Conservation (phyloP, 2,113 vertebrate species). For the Microcebus tavaratra region DNA sequence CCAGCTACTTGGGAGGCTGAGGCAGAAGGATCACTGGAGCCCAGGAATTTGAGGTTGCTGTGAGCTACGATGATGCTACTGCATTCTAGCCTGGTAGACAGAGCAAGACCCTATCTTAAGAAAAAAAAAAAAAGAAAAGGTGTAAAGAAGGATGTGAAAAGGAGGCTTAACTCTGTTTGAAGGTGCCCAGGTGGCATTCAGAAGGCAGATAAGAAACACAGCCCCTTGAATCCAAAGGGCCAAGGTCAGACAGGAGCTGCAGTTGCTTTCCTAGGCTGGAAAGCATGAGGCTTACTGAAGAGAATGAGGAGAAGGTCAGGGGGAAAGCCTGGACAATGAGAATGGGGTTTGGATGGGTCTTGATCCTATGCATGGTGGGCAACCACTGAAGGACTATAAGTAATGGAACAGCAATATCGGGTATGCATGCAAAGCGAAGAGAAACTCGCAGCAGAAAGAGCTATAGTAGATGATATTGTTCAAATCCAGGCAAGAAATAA, state of each 20-base stretch:
- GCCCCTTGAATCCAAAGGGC: background rate
- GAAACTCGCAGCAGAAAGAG: constrained; percentile 11
- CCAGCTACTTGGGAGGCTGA: no score
- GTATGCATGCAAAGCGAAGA: background rate
- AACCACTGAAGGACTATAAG: background rate
- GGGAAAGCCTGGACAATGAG: background rate
- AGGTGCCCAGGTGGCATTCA: background rate
- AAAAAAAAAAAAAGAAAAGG: background rate
- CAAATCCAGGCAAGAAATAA: background rate
- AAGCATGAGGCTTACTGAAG: background rate
- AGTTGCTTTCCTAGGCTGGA: background rate
- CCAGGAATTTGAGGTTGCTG: no score
- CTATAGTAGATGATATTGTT: background rate
- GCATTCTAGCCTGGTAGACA: no score
- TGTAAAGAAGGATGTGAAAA: background rate
- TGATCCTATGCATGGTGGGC: background rate
- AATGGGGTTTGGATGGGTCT: background rate
- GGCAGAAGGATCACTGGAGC: no score
- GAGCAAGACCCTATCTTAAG: no score
- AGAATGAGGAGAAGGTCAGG: background rate
- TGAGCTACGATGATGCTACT: no score
- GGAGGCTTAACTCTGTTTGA: background rate
- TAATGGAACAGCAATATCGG: background rate
- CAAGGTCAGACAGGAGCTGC: background rate
- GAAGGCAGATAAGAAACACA: background rate